Percentiles rank a stretch among this genome's conserved stretches.
Conservation (phyloP, 2,888 invertebrate genomes). For the Melinopterus prodromus region DNA sequence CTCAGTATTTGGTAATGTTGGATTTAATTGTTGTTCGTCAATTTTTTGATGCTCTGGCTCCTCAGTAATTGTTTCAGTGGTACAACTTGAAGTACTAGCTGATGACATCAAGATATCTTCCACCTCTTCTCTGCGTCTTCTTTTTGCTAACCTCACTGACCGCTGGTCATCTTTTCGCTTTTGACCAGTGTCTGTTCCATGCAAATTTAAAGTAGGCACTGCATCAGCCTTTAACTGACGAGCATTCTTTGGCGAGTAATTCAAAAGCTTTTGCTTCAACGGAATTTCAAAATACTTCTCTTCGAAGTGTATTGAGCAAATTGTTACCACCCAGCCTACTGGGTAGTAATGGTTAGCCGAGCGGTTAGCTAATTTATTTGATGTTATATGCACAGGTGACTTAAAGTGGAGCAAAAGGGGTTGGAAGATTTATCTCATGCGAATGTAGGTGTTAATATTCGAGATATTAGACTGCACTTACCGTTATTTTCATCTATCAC, state of each 20-base stretch:
- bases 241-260: constrained; percentile 18
- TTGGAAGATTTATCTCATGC: too few relatives aligned
- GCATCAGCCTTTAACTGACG: constrained; percentile 21
- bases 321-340: too few relatives aligned
- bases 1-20: not conserved
- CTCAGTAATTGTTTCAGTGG: constrained; percentile 4
- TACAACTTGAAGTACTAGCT: constrained; percentile 4
- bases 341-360: too few relatives aligned
- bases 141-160: not conserved
- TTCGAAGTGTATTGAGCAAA: constrained; percentile 22
- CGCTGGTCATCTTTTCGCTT: constrained; percentile 16
- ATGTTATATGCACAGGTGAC: too few relatives aligned
- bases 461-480: too few relatives aligned
- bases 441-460: too few relatives aligned
- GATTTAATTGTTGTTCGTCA: not conserved
- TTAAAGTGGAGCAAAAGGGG: too few relatives aligned
- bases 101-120: constrained; percentile 13
- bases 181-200: constrained; percentile 5
- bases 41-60: not conserved
- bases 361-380: too few relatives aligned
- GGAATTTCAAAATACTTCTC: constrained; percentile 17
- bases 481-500: too few relatives aligned
- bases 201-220: constrained; percentile 12
- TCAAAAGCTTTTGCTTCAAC: constrained; percentile 19
- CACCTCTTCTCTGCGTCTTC: constrained; percentile 12